Percentiles rank a stretch among this genome's conserved stretches.
These are phyloP conservation scores for Ibidorhyncha struthersii DNA, from an alignment of 2,113 vertebrate genomes.

Conservation along the genomic window DNA sequence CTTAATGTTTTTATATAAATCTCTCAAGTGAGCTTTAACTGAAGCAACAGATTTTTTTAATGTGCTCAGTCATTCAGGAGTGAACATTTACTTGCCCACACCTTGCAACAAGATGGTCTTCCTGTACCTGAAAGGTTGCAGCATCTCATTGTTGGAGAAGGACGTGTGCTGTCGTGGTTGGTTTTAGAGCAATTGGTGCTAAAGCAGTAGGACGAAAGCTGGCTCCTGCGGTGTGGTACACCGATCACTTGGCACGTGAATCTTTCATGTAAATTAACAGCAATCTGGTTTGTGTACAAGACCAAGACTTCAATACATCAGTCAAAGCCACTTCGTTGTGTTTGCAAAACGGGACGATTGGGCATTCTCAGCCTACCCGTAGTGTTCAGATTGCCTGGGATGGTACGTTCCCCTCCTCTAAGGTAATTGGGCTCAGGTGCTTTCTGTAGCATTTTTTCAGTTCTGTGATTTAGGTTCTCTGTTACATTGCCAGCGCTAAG, in stretches of 20 bases:
- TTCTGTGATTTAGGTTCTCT: not conserved
- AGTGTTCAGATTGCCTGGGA: not conserved
- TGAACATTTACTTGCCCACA: not conserved
- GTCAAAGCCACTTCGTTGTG: not conserved
- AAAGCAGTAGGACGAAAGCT: rapidly evolving
- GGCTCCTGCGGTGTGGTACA: not conserved
- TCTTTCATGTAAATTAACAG: not conserved
- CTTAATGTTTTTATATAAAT: conserved; percentile 6
- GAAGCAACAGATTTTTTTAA: not conserved
- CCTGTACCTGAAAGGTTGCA: not conserved
- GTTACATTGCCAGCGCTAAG: not conserved
- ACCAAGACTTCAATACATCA: not conserved
- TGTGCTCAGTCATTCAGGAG: not conserved
- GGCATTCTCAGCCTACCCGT: not conserved
- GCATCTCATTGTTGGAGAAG: not conserved
- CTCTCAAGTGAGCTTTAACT: conserved; percentile 1
- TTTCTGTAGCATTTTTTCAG: not conserved
- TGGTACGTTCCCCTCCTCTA: not conserved
- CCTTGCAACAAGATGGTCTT: not conserved
- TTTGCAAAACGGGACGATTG: not conserved
- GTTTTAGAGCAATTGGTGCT: not conserved
- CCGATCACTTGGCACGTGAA: not conserved
- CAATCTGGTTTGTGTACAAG: not conserved
- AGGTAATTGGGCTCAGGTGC: not conserved
- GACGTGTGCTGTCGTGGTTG: not conserved